These are phyloP conservation scores for Sweltsa coloradensis DNA, from an alignment of 1,140 invertebrate genomes.

Conservation along the genomic window DNA sequence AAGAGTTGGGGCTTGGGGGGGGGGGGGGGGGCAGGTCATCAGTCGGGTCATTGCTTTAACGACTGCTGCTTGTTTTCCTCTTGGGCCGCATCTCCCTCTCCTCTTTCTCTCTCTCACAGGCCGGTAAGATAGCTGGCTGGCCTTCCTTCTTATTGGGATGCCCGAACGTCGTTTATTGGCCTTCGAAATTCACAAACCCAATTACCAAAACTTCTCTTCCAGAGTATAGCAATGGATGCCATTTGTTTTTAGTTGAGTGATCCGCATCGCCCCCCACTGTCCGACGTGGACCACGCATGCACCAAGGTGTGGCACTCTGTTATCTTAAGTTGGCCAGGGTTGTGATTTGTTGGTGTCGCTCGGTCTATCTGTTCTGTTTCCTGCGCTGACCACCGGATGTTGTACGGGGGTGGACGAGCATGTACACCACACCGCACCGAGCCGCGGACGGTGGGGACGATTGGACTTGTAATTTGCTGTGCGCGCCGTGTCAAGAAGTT, in stretches of 20 bases:
- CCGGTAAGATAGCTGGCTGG: not conserved
- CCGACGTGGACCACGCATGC: too few species aligned
- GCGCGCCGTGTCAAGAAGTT: too few species aligned
- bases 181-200: slow-evolving; percentile 12
- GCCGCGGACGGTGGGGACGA: too few species aligned
- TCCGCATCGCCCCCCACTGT: too few species aligned
- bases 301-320: too few species aligned
- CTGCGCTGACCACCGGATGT: slow-evolving; percentile 3
- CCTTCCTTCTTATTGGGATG: slow-evolving; percentile 1
- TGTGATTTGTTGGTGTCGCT: too few species aligned
- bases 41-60: slow-evolving; percentile 13
- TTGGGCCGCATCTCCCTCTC: not conserved
- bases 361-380: not conserved
- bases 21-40: slow-evolving; percentile 1
- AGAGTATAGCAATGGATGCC: slow-evolving; percentile 9
- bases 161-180: slow-evolving; percentile 9
- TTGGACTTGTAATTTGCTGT: too few species aligned
- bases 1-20: not conserved
- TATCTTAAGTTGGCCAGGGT: too few species aligned
- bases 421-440: too few species aligned
- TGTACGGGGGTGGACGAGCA: too few species aligned
- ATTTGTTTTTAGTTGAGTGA: slow-evolving; percentile 10
- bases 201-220: slow-evolving; percentile 12
- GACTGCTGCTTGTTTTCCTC: slow-evolving; percentile 7
- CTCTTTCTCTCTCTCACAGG: not conserved